phyloP scores from a whole-genome alignment of 2,113 vertebrate species.

The Rhea pennata region DNA sequence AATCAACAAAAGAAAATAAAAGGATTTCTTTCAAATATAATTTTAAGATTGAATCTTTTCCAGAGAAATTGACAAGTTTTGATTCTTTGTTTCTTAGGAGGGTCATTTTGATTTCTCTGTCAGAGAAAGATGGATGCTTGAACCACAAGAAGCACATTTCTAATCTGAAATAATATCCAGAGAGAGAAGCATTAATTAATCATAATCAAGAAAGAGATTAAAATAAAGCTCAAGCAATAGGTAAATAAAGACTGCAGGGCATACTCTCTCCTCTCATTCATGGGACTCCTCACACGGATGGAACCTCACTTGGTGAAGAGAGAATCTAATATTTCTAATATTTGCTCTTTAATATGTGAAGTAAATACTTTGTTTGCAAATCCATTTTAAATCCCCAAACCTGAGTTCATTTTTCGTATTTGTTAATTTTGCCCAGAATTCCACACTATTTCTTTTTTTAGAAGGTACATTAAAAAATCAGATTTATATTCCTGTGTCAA shows the following conservation, averaged over 20 bases:
- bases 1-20: not conserved
- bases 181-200: conserved; percentile 41
- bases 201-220: conserved; percentile 20
- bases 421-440: not conserved
- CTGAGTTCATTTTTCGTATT: not conserved
- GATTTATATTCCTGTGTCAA: not conserved
- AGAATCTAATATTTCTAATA: not conserved
- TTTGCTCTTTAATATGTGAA: not conserved
- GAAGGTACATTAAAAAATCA: not conserved
- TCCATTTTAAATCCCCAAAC: not conserved
- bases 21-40: not conserved
- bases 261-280: not conserved
- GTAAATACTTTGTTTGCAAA: not conserved
- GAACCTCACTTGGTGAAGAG: not conserved
- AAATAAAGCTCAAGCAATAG: conserved; percentile 51
- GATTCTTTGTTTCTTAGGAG: conserved; percentile 13
- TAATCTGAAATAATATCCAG: conserved; percentile 10
- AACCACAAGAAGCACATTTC: not conserved
- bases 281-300: not conserved
- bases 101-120: conserved; percentile 25
- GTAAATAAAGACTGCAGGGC: conserved; percentile 10
- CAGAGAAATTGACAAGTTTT: not conserved
- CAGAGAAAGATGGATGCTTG: not conserved
- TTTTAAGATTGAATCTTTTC: not conserved
- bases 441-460: not conserved